Conservation (phyloP, 2,113 vertebrate species). For the Ursus arctos region DNA sequence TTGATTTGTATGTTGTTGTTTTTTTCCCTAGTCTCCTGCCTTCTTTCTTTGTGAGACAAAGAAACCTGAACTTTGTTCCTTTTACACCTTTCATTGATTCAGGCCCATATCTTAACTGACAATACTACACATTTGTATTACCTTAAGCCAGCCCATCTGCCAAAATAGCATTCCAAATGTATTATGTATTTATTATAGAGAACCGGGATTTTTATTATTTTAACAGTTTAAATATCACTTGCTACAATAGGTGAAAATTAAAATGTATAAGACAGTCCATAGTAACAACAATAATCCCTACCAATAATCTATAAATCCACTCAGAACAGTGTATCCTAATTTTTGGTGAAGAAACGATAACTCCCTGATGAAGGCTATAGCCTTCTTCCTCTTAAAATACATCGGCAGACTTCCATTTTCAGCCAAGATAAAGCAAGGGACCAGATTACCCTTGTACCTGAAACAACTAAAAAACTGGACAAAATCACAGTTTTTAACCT, state of each 20-base stretch:
- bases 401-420: background rate
- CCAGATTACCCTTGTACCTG: background rate
- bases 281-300: background rate
- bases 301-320: background rate
- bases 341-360: background rate
- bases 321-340: background rate
- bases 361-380: background rate
- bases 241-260: background rate
- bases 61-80: background rate
- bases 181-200: background rate
- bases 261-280: background rate
- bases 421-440: background rate
- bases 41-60: conserved; percentile 6
- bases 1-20: background rate
- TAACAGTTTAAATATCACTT: background rate
- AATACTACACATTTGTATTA: background rate
- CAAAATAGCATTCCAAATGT: background rate
- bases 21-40: background rate
- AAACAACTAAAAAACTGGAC: background rate
- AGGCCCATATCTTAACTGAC: background rate
- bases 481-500: background rate
- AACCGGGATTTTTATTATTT: background rate
- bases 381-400: background rate
- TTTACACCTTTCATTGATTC: background rate
- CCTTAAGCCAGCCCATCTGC: background rate